Conservation (phyloP, 2,113 vertebrate genomes). For the Sinosuthora webbiana region DNA sequence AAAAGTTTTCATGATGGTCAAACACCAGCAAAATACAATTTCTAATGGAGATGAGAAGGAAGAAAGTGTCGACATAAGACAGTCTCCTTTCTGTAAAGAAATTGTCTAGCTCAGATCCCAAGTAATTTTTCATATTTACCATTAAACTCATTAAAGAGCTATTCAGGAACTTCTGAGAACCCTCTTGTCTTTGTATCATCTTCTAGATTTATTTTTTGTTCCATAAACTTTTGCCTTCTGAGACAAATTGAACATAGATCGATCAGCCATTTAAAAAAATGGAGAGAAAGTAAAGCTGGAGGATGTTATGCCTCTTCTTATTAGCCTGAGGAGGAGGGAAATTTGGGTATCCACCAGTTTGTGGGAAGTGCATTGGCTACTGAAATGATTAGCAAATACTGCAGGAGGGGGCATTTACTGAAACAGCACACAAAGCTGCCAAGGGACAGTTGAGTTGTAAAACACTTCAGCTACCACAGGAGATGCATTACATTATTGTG, state of each 20-base stretch:
- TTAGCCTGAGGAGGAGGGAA: not conserved
- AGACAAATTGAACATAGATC: not conserved
- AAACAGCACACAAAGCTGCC: conserved; percentile 2
- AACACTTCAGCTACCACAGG: conserved; percentile 22
- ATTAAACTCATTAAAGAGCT: not conserved
- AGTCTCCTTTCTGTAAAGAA: not conserved
- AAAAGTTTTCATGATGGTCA: not conserved
- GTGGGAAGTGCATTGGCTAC: not conserved
- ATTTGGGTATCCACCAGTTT: not conserved
- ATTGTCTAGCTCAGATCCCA: not conserved
- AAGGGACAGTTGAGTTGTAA: conserved; percentile 30
- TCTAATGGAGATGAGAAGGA: not conserved
- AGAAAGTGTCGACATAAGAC: not conserved
- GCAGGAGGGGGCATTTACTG: not conserved
- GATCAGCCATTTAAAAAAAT: not conserved
- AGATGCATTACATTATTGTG: conserved; percentile 15
- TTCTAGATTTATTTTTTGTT: not conserved
- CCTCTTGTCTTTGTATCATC: not conserved
- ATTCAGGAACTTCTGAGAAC: not conserved
- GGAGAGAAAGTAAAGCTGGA: not conserved
- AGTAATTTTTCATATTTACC: not conserved
- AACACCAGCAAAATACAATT: not conserved
- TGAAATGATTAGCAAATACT: not conserved
- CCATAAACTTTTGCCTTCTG: not conserved
- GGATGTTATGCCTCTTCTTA: not conserved